Conservation (phyloP, 2,888 invertebrate genomes). For the Suillia variegata region DNA sequence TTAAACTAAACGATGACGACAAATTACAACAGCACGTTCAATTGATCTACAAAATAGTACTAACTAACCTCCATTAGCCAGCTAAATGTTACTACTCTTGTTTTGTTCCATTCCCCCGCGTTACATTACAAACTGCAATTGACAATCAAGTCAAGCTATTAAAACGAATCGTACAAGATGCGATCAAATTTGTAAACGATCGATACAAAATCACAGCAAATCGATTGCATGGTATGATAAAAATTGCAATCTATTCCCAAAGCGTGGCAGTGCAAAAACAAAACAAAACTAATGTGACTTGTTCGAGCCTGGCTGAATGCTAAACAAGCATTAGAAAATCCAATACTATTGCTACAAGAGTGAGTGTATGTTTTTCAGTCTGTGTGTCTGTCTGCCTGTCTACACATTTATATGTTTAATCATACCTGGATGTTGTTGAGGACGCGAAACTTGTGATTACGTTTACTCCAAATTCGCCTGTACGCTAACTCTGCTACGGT, state of each 20-base stretch:
- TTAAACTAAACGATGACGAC: no score
- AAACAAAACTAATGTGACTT: constrained; percentile 12
- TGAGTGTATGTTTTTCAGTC: no score
- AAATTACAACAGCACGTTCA: not conserved
- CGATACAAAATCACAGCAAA: constrained; percentile 46
- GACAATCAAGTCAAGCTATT: constrained; percentile 46
- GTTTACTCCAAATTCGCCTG: constrained; percentile 56
- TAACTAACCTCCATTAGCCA: not conserved
- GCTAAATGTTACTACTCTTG: no score
- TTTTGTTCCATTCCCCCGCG: not conserved
- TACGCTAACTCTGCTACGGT: constrained; percentile 25
- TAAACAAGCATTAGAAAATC: constrained; percentile 55
- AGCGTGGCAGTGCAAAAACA: constrained; percentile 10
- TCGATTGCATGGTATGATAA: constrained; percentile 55
- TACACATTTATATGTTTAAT: constrained; percentile 28
- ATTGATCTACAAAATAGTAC: not conserved
- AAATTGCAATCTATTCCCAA: constrained; percentile 21
- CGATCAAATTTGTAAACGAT: constrained; percentile 54
- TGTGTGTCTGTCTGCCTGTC: no score
- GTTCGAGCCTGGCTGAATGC: constrained; percentile 35
- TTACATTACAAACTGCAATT: constrained; percentile 56
- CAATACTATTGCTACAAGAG: no score
- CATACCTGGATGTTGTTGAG: constrained; percentile 48
- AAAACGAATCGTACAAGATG: constrained; percentile 46
- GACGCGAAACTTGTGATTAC: constrained; percentile 51